These are phyloP conservation scores for Pomacea maculata DNA, from an alignment of 1,140 invertebrate genomes.

Conservation along the genomic window DNA sequence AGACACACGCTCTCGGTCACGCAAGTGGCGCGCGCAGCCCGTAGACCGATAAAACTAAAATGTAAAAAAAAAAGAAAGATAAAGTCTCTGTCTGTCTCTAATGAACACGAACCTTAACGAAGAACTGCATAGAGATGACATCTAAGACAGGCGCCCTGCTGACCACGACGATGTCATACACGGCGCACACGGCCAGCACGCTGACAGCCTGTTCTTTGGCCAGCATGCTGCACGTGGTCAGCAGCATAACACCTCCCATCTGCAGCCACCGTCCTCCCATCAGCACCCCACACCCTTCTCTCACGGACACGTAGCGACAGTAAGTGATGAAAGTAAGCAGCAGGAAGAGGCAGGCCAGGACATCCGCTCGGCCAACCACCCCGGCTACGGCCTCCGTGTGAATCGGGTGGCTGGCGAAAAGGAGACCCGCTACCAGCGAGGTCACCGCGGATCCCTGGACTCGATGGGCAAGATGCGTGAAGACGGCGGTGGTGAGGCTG, in stretches of 20 bases:
- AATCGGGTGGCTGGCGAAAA: conserved; percentile 69
- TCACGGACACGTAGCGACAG: conserved; percentile 63
- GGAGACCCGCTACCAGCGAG: conserved; percentile 70
- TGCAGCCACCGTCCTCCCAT: conserved; percentile 38
- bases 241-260: conserved; percentile 37
- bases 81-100: too few species aligned
- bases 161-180: conserved; percentile 76
- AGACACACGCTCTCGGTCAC: too few species aligned
- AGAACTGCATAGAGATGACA: conserved; percentile 40
- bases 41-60: too few species aligned
- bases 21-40: too few species aligned
- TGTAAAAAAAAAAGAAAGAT: too few species aligned
- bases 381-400: conserved; percentile 78
- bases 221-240: conserved; percentile 57
- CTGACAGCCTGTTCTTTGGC: conserved; percentile 86
- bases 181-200: conserved; percentile 85
- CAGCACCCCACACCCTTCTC: conserved; percentile 35
- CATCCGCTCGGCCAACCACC: conserved; percentile 83
- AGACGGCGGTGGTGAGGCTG: conserved; percentile 56
- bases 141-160: conserved; percentile 45
- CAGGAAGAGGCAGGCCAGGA: conserved; percentile 84
- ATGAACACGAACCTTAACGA: conserved; percentile 37
- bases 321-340: conserved; percentile 77
- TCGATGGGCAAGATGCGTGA: conserved; percentile 49
- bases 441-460: conserved; percentile 61